Evolutionary conservation across 2,888 invertebrate species (phyloP), one percentile per base, ranked within the genome.

Genomic region (Plagodis dolabraria): DNA sequence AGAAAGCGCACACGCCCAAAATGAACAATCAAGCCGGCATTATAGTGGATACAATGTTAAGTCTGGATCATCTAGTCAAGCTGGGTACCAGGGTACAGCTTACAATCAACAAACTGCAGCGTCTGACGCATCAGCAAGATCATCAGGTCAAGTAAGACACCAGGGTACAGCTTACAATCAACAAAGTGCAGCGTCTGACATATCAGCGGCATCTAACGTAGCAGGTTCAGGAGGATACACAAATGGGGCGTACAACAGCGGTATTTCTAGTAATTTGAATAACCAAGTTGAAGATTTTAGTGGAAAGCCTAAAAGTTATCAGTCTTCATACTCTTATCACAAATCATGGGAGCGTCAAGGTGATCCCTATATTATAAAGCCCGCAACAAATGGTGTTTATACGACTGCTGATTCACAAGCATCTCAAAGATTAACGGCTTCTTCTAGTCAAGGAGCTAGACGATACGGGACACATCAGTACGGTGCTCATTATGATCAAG

Each of bases 341-440:
- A 93, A 93, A 70, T 85, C 93, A 33, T 93, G 93, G 93, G 93
- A 93, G 70, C 86, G 86, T 56, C 92, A 89, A 71, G 93, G 93
- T 33, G 92, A 92, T 68, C 93, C 93, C 7, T 93, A 93, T 53
- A 76, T 92, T 7, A 93, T 93, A 42, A 74, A 80, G 67, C 93
- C 92, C n/a, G 76, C 70, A 33, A 74, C 80, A 7, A 72, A 67
- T 65, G 78, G 74, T 47, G 65, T 66, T 54, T 67, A 76, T 49
- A 33, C 49, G 22, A 33, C 22, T 50, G 60, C 47, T 5, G 74
- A 74, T 50, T 71, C 64, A 8, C 82, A 83, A 71, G 65, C 74
- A 45, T 80, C 85, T 7, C 84, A 85, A 69, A 80, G 75, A 77
- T 63, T 87, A 46, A 79, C 79, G 35, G 74, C 83, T 47, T 72